Evolutionary conservation across 2,797 vertebrate genomes (phyloP), one percentile per base, ranked within the genome.

Genomic region (Hydrophis major): DNA sequence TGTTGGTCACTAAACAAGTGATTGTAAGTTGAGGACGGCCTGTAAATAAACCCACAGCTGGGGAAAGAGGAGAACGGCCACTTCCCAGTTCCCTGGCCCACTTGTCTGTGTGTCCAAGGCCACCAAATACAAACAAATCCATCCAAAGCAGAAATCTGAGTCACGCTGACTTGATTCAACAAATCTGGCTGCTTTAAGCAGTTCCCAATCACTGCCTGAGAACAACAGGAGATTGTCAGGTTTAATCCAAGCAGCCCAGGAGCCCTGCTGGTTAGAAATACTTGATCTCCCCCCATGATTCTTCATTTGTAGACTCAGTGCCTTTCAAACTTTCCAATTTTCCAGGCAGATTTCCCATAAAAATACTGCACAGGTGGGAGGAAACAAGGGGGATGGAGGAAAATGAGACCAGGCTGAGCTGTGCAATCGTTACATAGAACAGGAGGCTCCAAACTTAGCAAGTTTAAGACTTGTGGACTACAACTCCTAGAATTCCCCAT

Each of bases 221-320:
- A 96, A 97, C 96, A 96, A 96, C 95, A 14, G 94, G 90, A 94
- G 95, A 96, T 96, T 96, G 94, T 96, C 90, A 95, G 37, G 53
- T 47, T 94, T 96, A 96, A 96, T 96, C 92, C 53, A 42, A 59
- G 22, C 27, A 47, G 93, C 50, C 53, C 86, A 6, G 0, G 0
- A 91, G 14, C 89, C 74, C 92, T 25, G 5, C 42, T 63, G 95
- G 86, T 61, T 57, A 57, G 87, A 86, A 89, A 53, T 37, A 32
- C 28, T 12, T 20, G 47, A 37, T 37, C 2, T 37, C 42, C 3
- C n/a, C 2, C 7, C 50, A 53, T 16, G 59, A 61, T 61, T 18
- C 42, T 6, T 91, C 11, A 11, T 55, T 59, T 8, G n/a, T 57
- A 78, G 7, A 89, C 86, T 61, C 89, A 0, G 14, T 0, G 8